These are phyloP conservation scores for Macaria liturata DNA, from an alignment of 2,888 invertebrate genomes.

Conservation along the genomic window DNA sequence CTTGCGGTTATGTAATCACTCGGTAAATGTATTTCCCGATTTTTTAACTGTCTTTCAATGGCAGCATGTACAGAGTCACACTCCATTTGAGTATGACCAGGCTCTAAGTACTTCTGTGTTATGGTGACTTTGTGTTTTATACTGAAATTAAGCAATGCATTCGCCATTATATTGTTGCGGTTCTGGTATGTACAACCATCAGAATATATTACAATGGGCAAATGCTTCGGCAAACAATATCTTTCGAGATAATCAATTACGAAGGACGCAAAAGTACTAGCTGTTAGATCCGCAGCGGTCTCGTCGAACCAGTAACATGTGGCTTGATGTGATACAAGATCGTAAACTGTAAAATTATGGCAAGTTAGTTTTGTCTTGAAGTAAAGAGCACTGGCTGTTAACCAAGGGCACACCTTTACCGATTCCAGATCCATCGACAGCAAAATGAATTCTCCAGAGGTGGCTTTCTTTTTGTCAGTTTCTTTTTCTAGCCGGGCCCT, in stretches of 20 bases:
- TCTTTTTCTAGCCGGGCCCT: slow-evolving; percentile 31
- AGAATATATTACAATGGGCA: slow-evolving; percentile 23
- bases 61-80: slow-evolving; percentile 30
- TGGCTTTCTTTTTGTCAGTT: slow-evolving; percentile 32
- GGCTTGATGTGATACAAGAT: slow-evolving; percentile 31
- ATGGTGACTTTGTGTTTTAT: slow-evolving; percentile 15
- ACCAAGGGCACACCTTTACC: slow-evolving; percentile 41
- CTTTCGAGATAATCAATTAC: slow-evolving; percentile 35
- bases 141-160: slow-evolving; percentile 18
- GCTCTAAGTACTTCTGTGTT: slow-evolving; percentile 17
- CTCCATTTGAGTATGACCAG: slow-evolving; percentile 28
- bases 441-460: slow-evolving; percentile 32
- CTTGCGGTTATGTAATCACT: slow-evolving; percentile 36
- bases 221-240: slow-evolving; percentile 6
- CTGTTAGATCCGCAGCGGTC: slow-evolving; percentile 37
- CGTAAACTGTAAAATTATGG: slow-evolving; percentile 42
- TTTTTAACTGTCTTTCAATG: slow-evolving; percentile 26
- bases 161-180: slow-evolving; percentile 18
- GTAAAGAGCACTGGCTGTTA: slow-evolving; percentile 41
- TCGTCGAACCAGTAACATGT: slow-evolving; percentile 43
- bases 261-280: slow-evolving; percentile 40
- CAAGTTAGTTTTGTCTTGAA: slow-evolving; percentile 45
- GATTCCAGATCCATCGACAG: slow-evolving; percentile 40
- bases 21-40: slow-evolving; percentile 36
- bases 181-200: slow-evolving; percentile 41